phyloP scores from a whole-genome alignment of 2,113 vertebrate genomes.

The Archilochus colubris region DNA sequence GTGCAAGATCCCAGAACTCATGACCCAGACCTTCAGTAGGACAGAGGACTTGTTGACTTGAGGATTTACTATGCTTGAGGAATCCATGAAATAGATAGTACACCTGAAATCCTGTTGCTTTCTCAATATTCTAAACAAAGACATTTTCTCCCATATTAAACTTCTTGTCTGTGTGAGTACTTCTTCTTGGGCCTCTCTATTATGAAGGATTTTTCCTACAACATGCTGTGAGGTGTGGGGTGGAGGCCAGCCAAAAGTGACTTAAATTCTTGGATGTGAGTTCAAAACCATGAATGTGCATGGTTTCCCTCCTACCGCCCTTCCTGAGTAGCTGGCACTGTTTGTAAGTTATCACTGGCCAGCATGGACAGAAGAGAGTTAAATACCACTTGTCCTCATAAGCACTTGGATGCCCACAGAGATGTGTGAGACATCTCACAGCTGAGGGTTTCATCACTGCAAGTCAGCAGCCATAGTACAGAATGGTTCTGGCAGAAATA shows the following conservation, averaged over 20 bases:
- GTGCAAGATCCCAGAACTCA: not conserved
- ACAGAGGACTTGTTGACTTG: not conserved
- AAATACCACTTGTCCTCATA: not conserved
- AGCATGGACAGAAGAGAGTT: not conserved
- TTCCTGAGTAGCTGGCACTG: not conserved
- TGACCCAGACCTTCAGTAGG: not conserved
- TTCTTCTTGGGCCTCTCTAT: not conserved
- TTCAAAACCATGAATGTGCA: not conserved
- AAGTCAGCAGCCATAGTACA: not conserved
- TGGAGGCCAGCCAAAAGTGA: not conserved
- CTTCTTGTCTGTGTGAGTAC: accelerated
- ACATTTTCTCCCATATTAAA: not conserved
- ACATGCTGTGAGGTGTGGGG: not conserved
- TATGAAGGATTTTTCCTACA: not conserved
- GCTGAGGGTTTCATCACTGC: slow-evolving; percentile 11
- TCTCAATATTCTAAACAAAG: not conserved
- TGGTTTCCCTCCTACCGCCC: not conserved
- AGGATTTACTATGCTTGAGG: not conserved
- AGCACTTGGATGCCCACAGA: not conserved
- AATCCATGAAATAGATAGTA: not conserved
- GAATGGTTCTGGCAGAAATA: not conserved
- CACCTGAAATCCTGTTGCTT: not conserved
- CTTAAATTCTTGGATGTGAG: not conserved
- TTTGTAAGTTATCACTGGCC: not conserved
- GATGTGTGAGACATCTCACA: slow-evolving; percentile 26